Evolutionary conservation across 2,888 invertebrate genomes (phyloP), one percentile per base, ranked within the genome.

Genomic region (Yponomeuta sedellus): DNA sequence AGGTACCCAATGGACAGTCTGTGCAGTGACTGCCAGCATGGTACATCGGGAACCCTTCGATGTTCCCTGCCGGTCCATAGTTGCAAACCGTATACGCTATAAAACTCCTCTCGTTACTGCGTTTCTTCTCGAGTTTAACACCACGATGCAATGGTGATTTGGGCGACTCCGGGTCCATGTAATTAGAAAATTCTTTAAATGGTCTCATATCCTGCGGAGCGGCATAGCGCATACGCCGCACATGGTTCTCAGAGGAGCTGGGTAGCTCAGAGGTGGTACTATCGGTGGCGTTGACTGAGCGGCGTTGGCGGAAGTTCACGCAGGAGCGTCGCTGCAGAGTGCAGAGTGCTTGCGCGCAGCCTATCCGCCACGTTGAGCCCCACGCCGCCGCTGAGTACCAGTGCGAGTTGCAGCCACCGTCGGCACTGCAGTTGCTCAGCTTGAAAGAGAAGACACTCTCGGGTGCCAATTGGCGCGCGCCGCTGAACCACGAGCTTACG

Each of bases 61-160:
- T 83, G 71, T 91, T 90, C 1, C 91, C 91, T 2, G 89, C 89
- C 10, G 91, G 91, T 0, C 89, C 91, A 69, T 91, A 91, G 70
- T 91, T 90, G 71, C 91, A 91, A 74, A 90, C 82, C 2, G 90
- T 90, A 68, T 81, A 88, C 0, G 88, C 88, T 64, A 90, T 75
- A 66, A 90, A 82, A 66, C 80, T 75, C 34, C 71, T 75, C 16
- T 71, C 69, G 12, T 70, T 71, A 4, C 67, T 52, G 6, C 16
- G 11, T n/a, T 34, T 22, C 28, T 28, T 28, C 4, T 11, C 25
- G 6, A 4, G 12, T 1, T 28, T 28, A 59, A 59, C 25, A 2
- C 61, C 61, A 1, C 61, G 25, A 68, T 87, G 79, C 61, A 89
- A 73, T 10, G 86, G 82, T 0, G 86, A 86, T 40, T 84, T 83